Conservation (phyloP, 2,113 vertebrate species). For the Pomatorhinus ruficollis region DNA sequence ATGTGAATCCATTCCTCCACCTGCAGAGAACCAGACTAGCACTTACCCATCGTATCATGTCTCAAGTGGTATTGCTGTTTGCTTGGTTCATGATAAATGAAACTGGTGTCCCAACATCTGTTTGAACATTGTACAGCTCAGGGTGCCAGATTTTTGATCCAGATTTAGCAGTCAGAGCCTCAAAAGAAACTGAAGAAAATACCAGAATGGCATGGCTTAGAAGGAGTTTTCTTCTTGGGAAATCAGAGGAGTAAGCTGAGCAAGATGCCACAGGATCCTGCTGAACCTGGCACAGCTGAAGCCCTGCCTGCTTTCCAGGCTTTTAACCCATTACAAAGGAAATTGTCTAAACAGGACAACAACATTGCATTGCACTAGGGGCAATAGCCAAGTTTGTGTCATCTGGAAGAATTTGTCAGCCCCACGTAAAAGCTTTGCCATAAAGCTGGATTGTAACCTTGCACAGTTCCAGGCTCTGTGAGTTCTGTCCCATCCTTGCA, state of each 20-base stretch:
- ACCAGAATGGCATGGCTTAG: fast-evolving
- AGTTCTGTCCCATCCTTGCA: neutral
- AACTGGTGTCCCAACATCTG: neutral
- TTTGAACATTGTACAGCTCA: neutral
- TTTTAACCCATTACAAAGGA: neutral
- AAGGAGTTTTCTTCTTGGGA: neutral
- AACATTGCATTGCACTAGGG: neutral
- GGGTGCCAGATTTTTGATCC: neutral
- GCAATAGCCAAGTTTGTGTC: neutral
- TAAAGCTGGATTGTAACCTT: neutral
- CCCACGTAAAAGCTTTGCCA: neutral
- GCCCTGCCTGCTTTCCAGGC: neutral
- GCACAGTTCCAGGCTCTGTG: neutral
- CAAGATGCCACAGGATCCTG: neutral
- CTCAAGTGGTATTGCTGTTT: neutral
- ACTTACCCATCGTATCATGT: neutral
- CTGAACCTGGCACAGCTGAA: neutral
- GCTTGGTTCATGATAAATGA: neutral
- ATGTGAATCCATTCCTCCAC: conserved; percentile 40
- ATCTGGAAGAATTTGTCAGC: neutral
- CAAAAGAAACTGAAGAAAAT: neutral
- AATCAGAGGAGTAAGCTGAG: neutral
- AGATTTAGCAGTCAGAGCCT: neutral
- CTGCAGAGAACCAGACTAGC: conserved; percentile 4
- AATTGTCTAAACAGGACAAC: neutral